These are phyloP conservation scores for Mystacornis crossleyi DNA, from an alignment of 2,113 vertebrate species.

Conservation along the genomic window DNA sequence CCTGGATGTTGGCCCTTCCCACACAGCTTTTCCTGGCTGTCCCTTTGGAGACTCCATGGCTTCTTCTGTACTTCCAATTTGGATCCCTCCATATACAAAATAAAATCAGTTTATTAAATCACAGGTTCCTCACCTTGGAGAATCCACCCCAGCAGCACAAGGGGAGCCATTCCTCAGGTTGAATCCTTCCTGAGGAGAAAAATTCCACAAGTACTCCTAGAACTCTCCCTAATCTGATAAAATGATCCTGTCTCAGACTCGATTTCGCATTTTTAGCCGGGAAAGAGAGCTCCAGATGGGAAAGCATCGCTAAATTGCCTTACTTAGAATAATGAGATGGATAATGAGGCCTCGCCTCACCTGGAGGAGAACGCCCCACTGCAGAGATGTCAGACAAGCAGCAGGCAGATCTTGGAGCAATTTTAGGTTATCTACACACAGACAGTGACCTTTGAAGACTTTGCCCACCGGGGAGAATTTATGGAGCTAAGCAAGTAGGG, in stretches of 20 bases:
- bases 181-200: background rate
- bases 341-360: conserved; percentile 2
- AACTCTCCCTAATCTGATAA: background rate
- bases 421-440: background rate
- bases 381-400: background rate
- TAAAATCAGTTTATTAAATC: background rate
- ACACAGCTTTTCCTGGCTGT: background rate
- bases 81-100: background rate
- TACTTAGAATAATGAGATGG: background rate
- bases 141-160: background rate
- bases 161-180: background rate
- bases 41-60: background rate
- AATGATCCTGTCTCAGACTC: background rate
- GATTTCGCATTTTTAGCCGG: background rate
- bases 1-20: background rate
- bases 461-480: background rate
- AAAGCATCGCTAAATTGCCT: background rate
- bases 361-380: background rate
- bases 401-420: background rate
- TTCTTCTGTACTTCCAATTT: background rate
- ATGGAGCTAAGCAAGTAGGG: background rate
- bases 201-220: background rate
- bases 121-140: background rate
- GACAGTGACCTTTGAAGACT: background rate
- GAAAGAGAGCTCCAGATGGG: background rate